Percentiles rank a stretch among this genome's conserved stretches.
These are phyloP conservation scores for Melinopterus prodromus DNA, from an alignment of 2,888 invertebrate genomes.

Conservation along the genomic window DNA sequence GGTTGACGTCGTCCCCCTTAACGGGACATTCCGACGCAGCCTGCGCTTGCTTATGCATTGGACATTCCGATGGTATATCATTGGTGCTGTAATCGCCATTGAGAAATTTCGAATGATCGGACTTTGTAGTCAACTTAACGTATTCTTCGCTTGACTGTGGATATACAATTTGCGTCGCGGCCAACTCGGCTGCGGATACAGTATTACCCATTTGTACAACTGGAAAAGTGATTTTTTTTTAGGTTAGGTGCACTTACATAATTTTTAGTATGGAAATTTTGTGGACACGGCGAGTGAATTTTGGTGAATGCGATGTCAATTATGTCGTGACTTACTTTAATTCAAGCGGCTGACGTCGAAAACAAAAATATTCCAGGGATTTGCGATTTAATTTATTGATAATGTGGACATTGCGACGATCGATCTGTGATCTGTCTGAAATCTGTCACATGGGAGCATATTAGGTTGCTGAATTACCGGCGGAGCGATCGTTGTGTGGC, in stretches of 20 bases:
- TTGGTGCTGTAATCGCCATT: slow-evolving; percentile 42
- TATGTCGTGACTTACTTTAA: background rate
- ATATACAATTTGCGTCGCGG: slow-evolving; percentile 63
- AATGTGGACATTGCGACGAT: background rate
- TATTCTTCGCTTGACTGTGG: slow-evolving; percentile 48
- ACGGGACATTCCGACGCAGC: slow-evolving; percentile 76
- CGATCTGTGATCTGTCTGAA: background rate
- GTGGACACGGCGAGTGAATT: background rate
- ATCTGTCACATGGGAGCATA: background rate
- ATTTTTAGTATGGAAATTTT: background rate
- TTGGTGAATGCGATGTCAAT: background rate
- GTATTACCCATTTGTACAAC: slow-evolving; percentile 67
- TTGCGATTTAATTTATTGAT: background rate
- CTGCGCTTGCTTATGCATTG: slow-evolving; percentile 75
- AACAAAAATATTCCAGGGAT: background rate
- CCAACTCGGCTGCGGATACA: slow-evolving; percentile 65
- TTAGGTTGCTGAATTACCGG: background rate
- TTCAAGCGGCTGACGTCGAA: background rate
- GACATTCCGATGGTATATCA: slow-evolving; percentile 81
- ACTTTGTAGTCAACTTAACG: slow-evolving; percentile 24
- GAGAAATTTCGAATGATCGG: slow-evolving; percentile 35
- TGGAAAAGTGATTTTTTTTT: slow-evolving; percentile 9
- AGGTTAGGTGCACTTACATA: slow-evolving; percentile 28
- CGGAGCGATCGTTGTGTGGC: background rate
- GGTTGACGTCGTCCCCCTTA: slow-evolving; percentile 77